A percentile compares a stretch with the other conserved stretches of the same genome.
phyloP scores from a whole-genome alignment of 2,797 vertebrate species.

The Pelochelys cantorii region DNA sequence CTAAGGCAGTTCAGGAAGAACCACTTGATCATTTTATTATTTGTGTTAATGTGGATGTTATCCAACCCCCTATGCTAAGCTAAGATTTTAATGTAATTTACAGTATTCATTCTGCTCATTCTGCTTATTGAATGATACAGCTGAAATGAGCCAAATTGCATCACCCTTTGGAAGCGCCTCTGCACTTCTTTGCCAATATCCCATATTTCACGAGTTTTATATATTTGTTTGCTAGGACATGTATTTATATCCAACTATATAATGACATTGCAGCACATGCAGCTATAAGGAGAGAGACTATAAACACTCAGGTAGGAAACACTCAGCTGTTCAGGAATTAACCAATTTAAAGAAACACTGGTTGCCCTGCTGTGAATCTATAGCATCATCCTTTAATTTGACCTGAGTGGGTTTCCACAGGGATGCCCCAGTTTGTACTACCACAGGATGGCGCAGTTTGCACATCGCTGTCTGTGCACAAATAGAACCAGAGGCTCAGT shows the following conservation, averaged over 20 bases:
- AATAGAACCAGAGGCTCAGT: fast-evolving
- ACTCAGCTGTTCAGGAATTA: not conserved
- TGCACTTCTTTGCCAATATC: not conserved
- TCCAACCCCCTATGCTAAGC: slow-evolving; percentile 68
- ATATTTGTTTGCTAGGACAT: not conserved
- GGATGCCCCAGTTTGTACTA: not conserved
- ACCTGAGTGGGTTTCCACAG: not conserved
- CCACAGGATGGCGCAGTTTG: not conserved
- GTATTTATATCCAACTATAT: not conserved
- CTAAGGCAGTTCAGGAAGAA: slow-evolving; percentile 72
- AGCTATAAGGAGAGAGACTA: not conserved
- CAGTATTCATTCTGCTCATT: slow-evolving; percentile 62
- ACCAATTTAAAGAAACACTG: not conserved
- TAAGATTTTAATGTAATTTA: slow-evolving; percentile 73
- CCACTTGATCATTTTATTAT: slow-evolving; percentile 75
- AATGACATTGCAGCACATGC: not conserved
- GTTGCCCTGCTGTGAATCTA: not conserved
- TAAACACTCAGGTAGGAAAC: not conserved
- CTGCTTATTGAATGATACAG: slow-evolving; percentile 57
- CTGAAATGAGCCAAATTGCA: slow-evolving; percentile 54
- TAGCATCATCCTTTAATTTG: not conserved
- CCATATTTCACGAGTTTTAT: slow-evolving; percentile 17
- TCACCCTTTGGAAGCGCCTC: slow-evolving; percentile 40
- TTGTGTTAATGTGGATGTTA: slow-evolving; percentile 67
- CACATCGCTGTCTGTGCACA: not conserved